phyloP scores from a whole-genome alignment of 2,888 invertebrate genomes.

The Galeruca laticollis region DNA sequence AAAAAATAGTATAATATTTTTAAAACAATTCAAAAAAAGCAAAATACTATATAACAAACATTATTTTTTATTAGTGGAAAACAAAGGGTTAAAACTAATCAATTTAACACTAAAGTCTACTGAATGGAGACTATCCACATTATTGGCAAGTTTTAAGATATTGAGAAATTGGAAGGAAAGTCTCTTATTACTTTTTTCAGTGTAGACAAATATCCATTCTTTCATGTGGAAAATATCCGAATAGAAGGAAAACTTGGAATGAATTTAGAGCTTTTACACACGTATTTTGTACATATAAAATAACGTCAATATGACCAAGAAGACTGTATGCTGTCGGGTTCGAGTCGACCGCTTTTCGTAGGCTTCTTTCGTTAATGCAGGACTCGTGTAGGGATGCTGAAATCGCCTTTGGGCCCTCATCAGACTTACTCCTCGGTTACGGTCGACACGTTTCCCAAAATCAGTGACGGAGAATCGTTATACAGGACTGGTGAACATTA shows the following conservation, averaged over 20 bases:
- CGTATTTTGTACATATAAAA: slow-evolving; percentile 52
- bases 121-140: too few species aligned
- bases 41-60: too few species aligned
- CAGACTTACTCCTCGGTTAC: slow-evolving; percentile 59
- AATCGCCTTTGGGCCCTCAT: slow-evolving; percentile 66
- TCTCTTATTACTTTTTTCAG: neutral
- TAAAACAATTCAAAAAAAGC: too few species aligned
- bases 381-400: slow-evolving; percentile 65
- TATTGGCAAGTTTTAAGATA: too few species aligned
- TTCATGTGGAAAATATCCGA: slow-evolving; percentile 14
- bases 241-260: slow-evolving; percentile 35
- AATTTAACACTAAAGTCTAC: too few species aligned
- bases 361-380: slow-evolving; percentile 66
- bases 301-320: slow-evolving; percentile 43
- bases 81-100: too few species aligned
- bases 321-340: slow-evolving; percentile 37
- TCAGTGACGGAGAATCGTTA: slow-evolving; percentile 42
- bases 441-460: slow-evolving; percentile 57
- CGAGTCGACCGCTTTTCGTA: slow-evolving; percentile 55
- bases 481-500: too few species aligned
- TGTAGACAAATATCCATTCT: neutral
- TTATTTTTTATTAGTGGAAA: too few species aligned
- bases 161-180: too few species aligned
- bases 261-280: slow-evolving; percentile 49
- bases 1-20: too few species aligned